Percentiles rank a stretch among this genome's conserved stretches.
Evolutionary conservation across 2,888 invertebrate genomes (phyloP).

Genomic region (Amphipoea lucens): DNA sequence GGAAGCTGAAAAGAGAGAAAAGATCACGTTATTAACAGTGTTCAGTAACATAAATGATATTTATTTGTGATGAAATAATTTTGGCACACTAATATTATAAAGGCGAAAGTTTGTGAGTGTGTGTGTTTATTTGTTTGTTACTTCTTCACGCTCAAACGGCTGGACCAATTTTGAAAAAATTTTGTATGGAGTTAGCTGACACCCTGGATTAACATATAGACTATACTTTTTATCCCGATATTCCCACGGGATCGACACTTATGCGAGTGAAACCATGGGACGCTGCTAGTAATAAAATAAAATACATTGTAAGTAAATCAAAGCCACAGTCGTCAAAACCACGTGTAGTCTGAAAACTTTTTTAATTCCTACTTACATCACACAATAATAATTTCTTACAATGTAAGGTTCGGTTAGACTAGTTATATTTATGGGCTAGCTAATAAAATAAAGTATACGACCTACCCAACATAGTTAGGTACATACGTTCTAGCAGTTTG

Average conservation of each 20-base stretch:
- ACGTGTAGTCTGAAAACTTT: neutral
- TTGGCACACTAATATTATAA: too few species aligned
- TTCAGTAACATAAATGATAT: neutral
- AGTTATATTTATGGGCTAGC: constrained; percentile 36
- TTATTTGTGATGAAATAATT: neutral
- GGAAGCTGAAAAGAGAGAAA: constrained; percentile 62
- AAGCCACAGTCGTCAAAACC: neutral
- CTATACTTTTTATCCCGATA: too few species aligned
- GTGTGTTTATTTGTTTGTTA: too few species aligned
- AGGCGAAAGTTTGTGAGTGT: too few species aligned
- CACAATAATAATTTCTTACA: constrained; percentile 23
- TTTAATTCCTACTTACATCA: neutral
- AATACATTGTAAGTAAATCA: constrained; percentile 10
- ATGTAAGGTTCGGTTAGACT: constrained; percentile 18
- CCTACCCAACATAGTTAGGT: constrained; percentile 17
- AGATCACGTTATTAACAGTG: neutral
- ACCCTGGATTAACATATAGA: too few species aligned
- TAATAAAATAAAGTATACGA: constrained; percentile 52
- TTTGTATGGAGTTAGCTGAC: too few species aligned
- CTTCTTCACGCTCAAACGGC: too few species aligned
- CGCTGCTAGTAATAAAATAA: neutral
- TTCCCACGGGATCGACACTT: too few species aligned
- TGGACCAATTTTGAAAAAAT: too few species aligned
- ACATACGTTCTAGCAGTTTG: constrained; percentile 21
- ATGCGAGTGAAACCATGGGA: too few species aligned